Percentiles rank a stretch among this genome's conserved stretches.
phyloP scores from a whole-genome alignment of 2,113 vertebrate genomes.

The Tachysurus vachellii region DNA sequence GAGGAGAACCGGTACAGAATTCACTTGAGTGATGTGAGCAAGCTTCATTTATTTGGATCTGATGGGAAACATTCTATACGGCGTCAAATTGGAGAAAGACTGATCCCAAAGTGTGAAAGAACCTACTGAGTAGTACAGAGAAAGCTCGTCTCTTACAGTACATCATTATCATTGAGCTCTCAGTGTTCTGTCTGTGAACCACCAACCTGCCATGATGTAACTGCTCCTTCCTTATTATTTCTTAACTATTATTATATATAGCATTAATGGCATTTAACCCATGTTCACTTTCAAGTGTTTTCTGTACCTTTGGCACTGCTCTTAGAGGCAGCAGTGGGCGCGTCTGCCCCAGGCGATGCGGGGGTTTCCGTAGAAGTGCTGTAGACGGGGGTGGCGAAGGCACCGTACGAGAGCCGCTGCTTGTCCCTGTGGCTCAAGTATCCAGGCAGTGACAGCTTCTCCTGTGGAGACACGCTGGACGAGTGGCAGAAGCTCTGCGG shows the following conservation, averaged over 20 bases:
- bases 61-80: too few species aligned
- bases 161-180: background rate
- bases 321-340: conserved; percentile 79
- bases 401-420: conserved; percentile 84
- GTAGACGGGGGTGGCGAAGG: conserved; percentile 85
- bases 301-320: conserved; percentile 81
- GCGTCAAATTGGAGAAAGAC: too few species aligned
- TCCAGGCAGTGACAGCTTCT: conserved; percentile 81
- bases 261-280: background rate
- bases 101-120: too few species aligned
- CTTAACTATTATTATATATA: background rate
- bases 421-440: conserved; percentile 83
- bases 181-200: background rate
- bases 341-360: conserved; percentile 78
- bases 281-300: background rate
- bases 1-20: too few species aligned
- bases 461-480: conserved; percentile 85
- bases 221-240: background rate
- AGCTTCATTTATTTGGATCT: too few species aligned
- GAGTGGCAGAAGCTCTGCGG: conserved; percentile 90
- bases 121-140: background rate
- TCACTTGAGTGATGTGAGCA: too few species aligned
- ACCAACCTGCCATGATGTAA: background rate
- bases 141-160: background rate
- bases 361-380: conserved; percentile 78